A percentile compares a stretch with the other conserved stretches of the same genome.
phyloP scores from a whole-genome alignment of 2,797 vertebrate genomes.

The Pogonophryne albipinna region DNA sequence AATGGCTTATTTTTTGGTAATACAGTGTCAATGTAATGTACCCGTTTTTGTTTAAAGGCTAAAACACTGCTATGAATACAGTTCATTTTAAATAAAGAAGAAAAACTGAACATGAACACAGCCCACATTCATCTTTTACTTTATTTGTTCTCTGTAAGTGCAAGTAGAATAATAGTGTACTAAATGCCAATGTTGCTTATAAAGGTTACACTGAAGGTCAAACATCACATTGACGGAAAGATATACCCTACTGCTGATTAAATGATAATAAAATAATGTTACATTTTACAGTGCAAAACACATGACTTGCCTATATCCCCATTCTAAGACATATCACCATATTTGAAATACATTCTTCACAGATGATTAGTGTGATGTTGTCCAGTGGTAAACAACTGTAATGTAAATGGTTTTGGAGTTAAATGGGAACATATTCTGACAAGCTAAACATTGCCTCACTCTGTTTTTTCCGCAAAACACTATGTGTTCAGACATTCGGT shows the following conservation, averaged over 20 bases:
- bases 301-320: neutral
- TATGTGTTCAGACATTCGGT: slow-evolving; percentile 32
- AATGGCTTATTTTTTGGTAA: slow-evolving; percentile 18
- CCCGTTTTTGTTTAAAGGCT: neutral
- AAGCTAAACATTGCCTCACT: slow-evolving; percentile 33
- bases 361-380: slow-evolving; percentile 22
- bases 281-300: neutral
- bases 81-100: neutral
- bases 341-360: slow-evolving; percentile 4
- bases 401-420: slow-evolving; percentile 23
- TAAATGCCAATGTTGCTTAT: neutral
- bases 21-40: neutral
- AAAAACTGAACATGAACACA: neutral
- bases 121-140: slow-evolving; percentile 2
- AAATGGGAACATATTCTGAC: slow-evolving; percentile 30
- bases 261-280: slow-evolving; percentile 30
- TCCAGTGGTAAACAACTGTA: slow-evolving; percentile 35
- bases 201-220: neutral
- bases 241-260: slow-evolving; percentile 9
- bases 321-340: slow-evolving; percentile 7
- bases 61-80: neutral
- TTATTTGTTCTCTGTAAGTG: neutral
- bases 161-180: neutral
- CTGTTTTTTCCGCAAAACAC: slow-evolving; percentile 5
- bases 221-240: neutral